Evolutionary conservation across 2,113 vertebrate genomes (phyloP), one percentile per base, ranked within the genome.

Genomic region (Motacilla alba): DNA sequence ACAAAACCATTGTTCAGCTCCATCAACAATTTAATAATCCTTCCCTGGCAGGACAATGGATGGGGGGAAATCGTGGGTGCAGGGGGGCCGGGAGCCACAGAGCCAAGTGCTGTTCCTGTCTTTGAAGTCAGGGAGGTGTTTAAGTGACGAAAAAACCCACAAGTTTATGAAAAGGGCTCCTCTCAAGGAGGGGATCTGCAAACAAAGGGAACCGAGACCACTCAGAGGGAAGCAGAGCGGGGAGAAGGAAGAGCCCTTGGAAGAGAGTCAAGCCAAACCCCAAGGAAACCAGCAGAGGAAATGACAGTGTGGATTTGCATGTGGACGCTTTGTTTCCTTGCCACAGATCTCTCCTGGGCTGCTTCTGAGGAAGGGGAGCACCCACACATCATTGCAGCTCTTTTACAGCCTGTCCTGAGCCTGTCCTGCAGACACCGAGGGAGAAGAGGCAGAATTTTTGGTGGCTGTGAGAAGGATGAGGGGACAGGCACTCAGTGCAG

Each of bases 21-120:
- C 95, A 93, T 96, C 95, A 95, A 95, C 94, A 95, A 93, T 94
- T 95, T 95, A 95, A 95, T 96, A 93, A 97, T 87, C 94, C 94
- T 73, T 50, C 84, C 24, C 74, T 9, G 18, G 87, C 82, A 87
- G 95, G 94, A 95, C 95, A 96, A 97, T 96, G 91, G 66, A 53
- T 13, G 7, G 5, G 75, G 91, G 89, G 90, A 95, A 95, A 91
- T 93, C 47, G 58, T 74, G 83, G 75, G 66, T 41, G 94, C 62
- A 69, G 91, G 89, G 84, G 82, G 87, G 47, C 47, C 0, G 0
- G 67, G 53, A 76, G 84, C 64, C 53, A 23, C 76, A 52, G 50
- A 76, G 78, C 59, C 53, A 73, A 91, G 87, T 1, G 13, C 60
- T 59, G 83, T 17, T 95, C 41, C 4, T 31, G 81, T 83, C 89